Evolutionary conservation across 1,140 invertebrate genomes (phyloP).

Genomic region (Lordiphosa mommai): DNA sequence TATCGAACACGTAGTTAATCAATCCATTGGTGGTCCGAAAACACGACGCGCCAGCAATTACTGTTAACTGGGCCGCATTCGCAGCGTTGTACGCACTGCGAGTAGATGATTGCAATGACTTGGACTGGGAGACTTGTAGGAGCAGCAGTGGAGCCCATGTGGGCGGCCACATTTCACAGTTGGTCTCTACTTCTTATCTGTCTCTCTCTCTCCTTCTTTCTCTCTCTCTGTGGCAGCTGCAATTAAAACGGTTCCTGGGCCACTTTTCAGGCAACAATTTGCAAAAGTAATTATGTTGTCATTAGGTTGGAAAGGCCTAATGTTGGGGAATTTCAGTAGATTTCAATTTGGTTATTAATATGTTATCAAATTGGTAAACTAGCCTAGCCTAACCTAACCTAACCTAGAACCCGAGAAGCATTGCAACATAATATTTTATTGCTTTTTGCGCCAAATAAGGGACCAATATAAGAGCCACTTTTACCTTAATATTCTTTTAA

Average conservation of each 20-base stretch:
- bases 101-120: neutral
- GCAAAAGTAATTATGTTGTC: slow-evolving; percentile 61
- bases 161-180: slow-evolving; percentile 60
- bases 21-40: slow-evolving; percentile 70
- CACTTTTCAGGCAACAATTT: slow-evolving; percentile 43
- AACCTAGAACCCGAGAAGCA: too few relatives aligned
- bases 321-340: too few relatives aligned
- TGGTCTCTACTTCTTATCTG: slow-evolving; percentile 29
- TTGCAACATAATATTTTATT: too few relatives aligned
- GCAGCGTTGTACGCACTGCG: slow-evolving; percentile 39
- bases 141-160: slow-evolving; percentile 11
- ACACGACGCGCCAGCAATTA: slow-evolving; percentile 69
- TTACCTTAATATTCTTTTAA: too few relatives aligned
- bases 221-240: slow-evolving; percentile 10
- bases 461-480: too few relatives aligned
- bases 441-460: too few relatives aligned
- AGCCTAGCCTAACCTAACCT: too few relatives aligned
- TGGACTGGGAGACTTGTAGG: neutral
- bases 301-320: slow-evolving; percentile 21
- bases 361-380: too few relatives aligned
- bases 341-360: too few relatives aligned
- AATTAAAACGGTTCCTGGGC: slow-evolving; percentile 54
- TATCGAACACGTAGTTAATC: slow-evolving; percentile 74
- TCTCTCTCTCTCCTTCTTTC: neutral
- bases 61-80: slow-evolving; percentile 50